Base-by-base conservation (phyloP, 2,888 invertebrate species). In the Himalopsyche japonica region DNA sequence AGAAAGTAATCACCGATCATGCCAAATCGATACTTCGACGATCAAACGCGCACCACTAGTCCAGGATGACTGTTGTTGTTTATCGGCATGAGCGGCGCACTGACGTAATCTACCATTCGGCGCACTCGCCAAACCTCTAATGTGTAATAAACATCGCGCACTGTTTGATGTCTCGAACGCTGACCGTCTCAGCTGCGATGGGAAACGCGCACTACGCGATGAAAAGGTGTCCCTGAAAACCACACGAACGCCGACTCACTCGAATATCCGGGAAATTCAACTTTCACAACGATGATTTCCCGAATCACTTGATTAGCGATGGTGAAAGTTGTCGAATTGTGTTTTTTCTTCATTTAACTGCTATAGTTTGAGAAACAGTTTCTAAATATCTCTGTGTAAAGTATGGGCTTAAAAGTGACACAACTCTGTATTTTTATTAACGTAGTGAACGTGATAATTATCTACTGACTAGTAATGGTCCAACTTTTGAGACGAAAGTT, bases 21-120 rank as follows among this genome's bases (percentile, higher is more conserved):
- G 12, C 3, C 15, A 15, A 3, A 43, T 43, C 43, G 43, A 43
- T 43, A 43, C 15, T 0, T 12, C 43, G 15, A 43, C 7, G 15
- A 43, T 43, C 15, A 43, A 12, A 43, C 43, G 43, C 43, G 43
- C 43, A 79, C 18, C 32, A 32, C 37, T 30, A 78, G 47, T 30
- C 34, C 10, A 20, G 34, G 79, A 15, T 43, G 79, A 43, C 43
- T 43, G 43, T 32, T 70, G 70, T 79, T 79, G 79, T 79, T 79
- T 79, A 79, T 43, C 79, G 20, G 79, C 37, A 30, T 15, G 15
- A 43, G 43, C 43, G 43, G 79, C 47, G 18, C 47, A 47, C 48
- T 80, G 80, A 80, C 80, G 80, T 80, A 80, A 80, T 80, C 80
- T 48, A 32, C 43, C 48, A 32, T 80, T 80, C 30, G n/a, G 47